These are phyloP conservation scores for Tretioscincus oriximinensis DNA, from an alignment of 2,113 vertebrate species.

Conservation along the genomic window DNA sequence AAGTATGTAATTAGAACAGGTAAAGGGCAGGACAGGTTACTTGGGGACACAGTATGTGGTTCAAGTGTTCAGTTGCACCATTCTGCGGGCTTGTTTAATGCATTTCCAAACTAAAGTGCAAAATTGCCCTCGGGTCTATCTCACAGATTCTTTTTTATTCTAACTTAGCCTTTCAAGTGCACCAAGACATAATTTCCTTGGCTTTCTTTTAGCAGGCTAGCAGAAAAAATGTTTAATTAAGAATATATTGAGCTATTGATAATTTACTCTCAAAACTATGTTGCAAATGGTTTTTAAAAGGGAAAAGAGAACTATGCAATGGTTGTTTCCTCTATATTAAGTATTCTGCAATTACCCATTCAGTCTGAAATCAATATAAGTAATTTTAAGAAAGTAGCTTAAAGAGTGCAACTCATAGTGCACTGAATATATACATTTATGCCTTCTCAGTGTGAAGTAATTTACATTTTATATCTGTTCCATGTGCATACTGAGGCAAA, in stretches of 20 bases:
- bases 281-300: constrained; percentile 7
- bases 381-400: constrained; percentile 28
- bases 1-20: too few relatives aligned
- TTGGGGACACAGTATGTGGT: too few relatives aligned
- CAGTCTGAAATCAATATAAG: constrained; percentile 22
- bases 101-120: too few relatives aligned
- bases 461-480: constrained; percentile 19
- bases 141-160: background rate
- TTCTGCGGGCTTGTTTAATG: too few relatives aligned
- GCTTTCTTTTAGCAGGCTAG: background rate
- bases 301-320: background rate
- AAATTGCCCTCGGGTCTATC: too few relatives aligned
- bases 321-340: background rate
- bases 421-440: background rate
- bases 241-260: background rate
- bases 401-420: constrained; percentile 6
- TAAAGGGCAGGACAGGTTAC: too few relatives aligned
- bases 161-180: background rate
- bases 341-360: constrained; percentile 20
- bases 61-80: too few relatives aligned
- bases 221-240: background rate
- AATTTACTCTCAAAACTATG: rapidly evolving
- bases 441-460: constrained; percentile 12
- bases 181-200: background rate
- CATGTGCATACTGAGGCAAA: constrained; percentile 1